Base-by-base conservation (phyloP, 2,797 vertebrate genomes). In the Bufotes viridis region DNA sequence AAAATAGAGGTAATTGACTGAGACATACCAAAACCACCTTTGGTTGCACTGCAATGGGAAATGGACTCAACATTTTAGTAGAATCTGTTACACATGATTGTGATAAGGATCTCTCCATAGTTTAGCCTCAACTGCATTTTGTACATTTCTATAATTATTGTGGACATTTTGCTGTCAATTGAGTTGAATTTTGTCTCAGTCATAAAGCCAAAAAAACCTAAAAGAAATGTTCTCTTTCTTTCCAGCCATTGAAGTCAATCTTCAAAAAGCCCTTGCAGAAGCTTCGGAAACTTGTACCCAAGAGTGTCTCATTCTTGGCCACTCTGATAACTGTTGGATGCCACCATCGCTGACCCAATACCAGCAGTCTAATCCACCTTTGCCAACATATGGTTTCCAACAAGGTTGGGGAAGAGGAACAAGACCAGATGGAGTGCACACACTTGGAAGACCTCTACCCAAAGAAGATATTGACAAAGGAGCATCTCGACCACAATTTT, bases 261-360 rank as follows among this genome's bases (percentile, higher is more conserved):
- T 99, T 89, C 97, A 98, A 92, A 98, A 98, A 93, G 98, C 97
- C 72, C 91, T 99, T 90, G 96, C 97, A 2, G 98, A 99, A 92
- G 97, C 96, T 90, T 99, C 97, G 0, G 97, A 99, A 93, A 99
- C 97, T 94, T 99, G 97, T 91, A 99, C 98, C 7, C 98, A 98
- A 93, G 98, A 99, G 94, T 99, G 98, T 91, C 96, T 99, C 91
- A 97, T 98, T 94, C 95, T 99, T 34, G 98, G 98, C 92, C 98
- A 99, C 92, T 99, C 98, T 3, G 98, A 99, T 95, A 97, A 97
- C 96, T 99, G 98, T 94, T 99, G 98, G 98, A 99, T 99, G 98
- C 98, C 98, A 20, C 96, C 96, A 53, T 95, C 96, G 0, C 91
- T 99, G 95, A 95, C 95, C 90, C 97, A 97, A 89, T 96, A 96